Evolutionary conservation across 2,797 vertebrate species (phyloP), one percentile per base, ranked within the genome.

Genomic region (Accipiter badius): DNA sequence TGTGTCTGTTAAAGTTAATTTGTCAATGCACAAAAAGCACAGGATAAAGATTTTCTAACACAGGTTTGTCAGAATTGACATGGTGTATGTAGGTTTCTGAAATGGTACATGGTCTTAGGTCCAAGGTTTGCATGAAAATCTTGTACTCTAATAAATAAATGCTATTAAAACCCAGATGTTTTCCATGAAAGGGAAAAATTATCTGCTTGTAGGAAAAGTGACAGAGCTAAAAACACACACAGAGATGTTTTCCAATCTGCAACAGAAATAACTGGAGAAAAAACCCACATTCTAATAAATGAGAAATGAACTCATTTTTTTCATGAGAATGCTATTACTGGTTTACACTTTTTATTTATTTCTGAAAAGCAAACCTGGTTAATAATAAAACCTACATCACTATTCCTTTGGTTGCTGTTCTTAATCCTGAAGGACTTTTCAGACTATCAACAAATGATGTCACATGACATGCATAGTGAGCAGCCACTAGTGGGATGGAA

Each of bases 1-100:
- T 44, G 76, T 94, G 50, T 73, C 89, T 91, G 88, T 83, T 95
- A 82, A 91, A 88, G 61, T 80, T 94, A 93, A 95, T 95, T 96
- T 89, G 55, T 94, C 87, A 92, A 79, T 92, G 93, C 52, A 80
- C 25, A 57, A 87, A 87, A 82, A 94, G 50, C 44, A 59, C 33
- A 42, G 26, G 47, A 72, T 94, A 89, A 91, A 89, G 74, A 61
- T 76, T 69, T 80, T 88, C 70, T 92, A 89, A 87, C 54, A 89
- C 15, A 73, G 26, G 28, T 82, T 82, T 95, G 69, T 87, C 73
- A 67, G 46, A 92, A 37, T 31, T 87, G 66, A 82, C 37, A 39
- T 47, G 35, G 33, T 63, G 12, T 57, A 61, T 33, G 54, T 39
- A 65, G 8, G 49, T 79, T 84, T 92, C 78, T 72, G 71, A 90